phyloP scores from a whole-genome alignment of 2,888 invertebrate genomes.

The Eremobia ochroleuca region DNA sequence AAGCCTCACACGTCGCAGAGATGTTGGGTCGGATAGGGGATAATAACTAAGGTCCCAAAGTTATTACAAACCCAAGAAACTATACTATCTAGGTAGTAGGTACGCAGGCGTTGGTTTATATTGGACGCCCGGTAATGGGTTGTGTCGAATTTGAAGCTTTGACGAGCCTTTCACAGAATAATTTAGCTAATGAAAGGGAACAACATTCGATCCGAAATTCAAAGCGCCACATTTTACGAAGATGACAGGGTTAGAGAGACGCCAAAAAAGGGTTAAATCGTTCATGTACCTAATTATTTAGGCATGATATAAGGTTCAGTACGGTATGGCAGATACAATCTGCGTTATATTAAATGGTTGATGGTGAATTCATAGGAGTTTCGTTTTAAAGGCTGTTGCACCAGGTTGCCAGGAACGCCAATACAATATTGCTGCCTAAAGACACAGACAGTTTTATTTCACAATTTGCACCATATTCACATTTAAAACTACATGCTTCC shows the following conservation, averaged over 20 bases:
- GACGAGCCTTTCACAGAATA: conserved; percentile 39
- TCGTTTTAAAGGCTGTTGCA: background rate
- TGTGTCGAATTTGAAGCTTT: conserved; percentile 44
- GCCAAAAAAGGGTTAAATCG: conserved; percentile 15
- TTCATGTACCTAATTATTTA: background rate
- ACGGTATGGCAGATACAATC: background rate
- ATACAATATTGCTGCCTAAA: background rate
- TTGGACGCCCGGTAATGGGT: conserved; percentile 27
- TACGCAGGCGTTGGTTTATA: conserved; percentile 48
- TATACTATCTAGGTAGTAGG: conserved; percentile 20
- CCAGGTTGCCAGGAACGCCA: too few relatives aligned
- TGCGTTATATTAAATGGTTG: background rate
- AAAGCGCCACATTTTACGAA: conserved; percentile 34
- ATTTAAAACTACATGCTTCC: background rate
- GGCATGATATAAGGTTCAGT: background rate
- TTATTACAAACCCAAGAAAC: conserved; percentile 43
- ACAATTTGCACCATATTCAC: background rate
- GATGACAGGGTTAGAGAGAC: conserved; percentile 26
- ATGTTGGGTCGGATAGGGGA: conserved; percentile 31
- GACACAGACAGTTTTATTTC: background rate
- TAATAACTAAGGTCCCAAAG: conserved; percentile 46
- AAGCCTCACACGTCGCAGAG: conserved; percentile 17
- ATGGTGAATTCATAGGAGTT: background rate
- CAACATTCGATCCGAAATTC: conserved; percentile 36
- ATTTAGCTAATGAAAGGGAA: conserved; percentile 57